Evolutionary conservation across 2,797 vertebrate species (phyloP), one percentile per base, ranked within the genome.

Genomic region (Gallinago solitaria): DNA sequence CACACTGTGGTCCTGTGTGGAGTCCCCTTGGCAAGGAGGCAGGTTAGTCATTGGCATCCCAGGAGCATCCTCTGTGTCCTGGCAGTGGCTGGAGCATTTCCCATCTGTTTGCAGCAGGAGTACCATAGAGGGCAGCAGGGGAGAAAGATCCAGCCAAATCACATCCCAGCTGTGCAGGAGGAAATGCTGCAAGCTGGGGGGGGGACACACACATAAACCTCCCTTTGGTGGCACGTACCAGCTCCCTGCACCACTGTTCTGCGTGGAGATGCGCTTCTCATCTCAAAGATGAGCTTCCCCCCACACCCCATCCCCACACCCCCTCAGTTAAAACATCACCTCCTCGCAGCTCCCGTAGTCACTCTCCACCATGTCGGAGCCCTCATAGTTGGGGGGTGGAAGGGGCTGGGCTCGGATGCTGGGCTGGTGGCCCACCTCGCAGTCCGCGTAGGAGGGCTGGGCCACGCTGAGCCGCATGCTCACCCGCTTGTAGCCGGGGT

Each of bases 301-400:
- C 39, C 39, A 39, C 39, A 39, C 39, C 39, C 39, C 39, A 39
- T 39, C 39, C 39, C 39, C 37, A 37, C 37, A 5, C 9, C 6
- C 33, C 51, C n/a, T 12, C 21, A 47, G 1, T 95, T 98, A 99
- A 97, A 99, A 99, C 99, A 99, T 99, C 90, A 99, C 99, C 98
- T 99, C 99, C 96, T 99, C 99, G 3, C 99, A 99, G 98, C 99
- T 99, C 60, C 99, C 99, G 0, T 99, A 99, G 95, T 99, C 99
- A 6, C 99, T 99, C 97, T 98, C 99, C 96, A 99, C 98, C 98
- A 98, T 98, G 95, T 99, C 99, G 0, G 98, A 99, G 51, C 98
- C 98, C 41, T 98, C 98, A 1, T 98, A 99, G 95, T 98, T 97
- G 12, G 97, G 97, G 27, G 98, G 98, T 1, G 79, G 97, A 33